Evolutionary conservation across 1,140 invertebrate species (phyloP).

Genomic region (Neodiprion fabricii): DNA sequence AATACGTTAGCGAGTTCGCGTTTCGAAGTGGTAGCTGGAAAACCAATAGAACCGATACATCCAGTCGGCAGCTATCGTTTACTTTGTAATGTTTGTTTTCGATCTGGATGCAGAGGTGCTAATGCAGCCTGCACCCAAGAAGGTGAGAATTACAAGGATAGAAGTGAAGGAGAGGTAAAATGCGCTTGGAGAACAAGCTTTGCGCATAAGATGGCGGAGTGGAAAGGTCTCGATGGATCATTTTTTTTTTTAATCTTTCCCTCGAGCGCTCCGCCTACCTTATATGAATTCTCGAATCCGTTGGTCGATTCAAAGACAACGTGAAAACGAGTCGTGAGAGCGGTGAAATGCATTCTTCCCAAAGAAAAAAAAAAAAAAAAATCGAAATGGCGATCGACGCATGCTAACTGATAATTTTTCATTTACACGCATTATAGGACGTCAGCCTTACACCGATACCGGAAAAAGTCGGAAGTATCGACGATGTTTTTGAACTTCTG

Average conservation of each 20-base stretch:
- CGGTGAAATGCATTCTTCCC: too few species aligned
- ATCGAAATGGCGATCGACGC: constrained; percentile 9
- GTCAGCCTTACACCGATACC: constrained; percentile 47
- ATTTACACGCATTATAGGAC: constrained; percentile 41
- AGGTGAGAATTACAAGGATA: background rate
- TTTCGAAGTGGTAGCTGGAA: background rate
- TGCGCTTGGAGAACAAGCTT: too few species aligned
- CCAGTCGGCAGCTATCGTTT: background rate
- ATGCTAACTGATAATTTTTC: background rate
- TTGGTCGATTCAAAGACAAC: too few species aligned
- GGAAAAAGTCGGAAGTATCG: constrained; percentile 51
- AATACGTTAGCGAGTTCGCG: background rate
- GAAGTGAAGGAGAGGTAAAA: background rate
- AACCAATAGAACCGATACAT: constrained; percentile 4
- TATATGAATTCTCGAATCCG: too few species aligned
- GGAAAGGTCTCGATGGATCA: too few species aligned
- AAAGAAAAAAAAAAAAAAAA: background rate
- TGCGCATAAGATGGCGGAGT: too few species aligned
- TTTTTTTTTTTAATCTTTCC: too few species aligned
- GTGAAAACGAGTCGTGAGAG: too few species aligned
- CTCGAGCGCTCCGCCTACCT: too few species aligned
- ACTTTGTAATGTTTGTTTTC: constrained; percentile 1
- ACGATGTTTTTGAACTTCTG: constrained; percentile 53
- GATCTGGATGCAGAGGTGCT: background rate
- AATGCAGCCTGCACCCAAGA: background rate